Evolutionary conservation across 2,888 invertebrate genomes (phyloP), one percentile per base, ranked within the genome.

Genomic region (Thysanoteuthis rhombus): DNA sequence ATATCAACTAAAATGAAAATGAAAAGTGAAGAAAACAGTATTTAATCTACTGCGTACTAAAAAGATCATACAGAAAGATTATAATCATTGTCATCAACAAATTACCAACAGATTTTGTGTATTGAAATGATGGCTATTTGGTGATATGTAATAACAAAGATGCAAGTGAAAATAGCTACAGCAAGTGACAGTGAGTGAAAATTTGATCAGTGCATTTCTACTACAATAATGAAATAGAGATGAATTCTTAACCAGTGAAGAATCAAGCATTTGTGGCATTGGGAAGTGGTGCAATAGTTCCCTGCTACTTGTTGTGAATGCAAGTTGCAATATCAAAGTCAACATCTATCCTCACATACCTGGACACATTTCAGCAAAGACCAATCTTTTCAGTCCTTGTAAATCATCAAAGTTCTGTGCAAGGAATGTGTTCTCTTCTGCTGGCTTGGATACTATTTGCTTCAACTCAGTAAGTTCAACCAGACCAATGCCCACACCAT

Each of bases 401-500:
- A 95, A 93, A 93, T 95, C 95, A 93, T 95, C 95, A 94, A 95
- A 95, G 25, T 93, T 94, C 22, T 94, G 93, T 5, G 95, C 94
- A 92, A 94, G 89, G 92, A 95, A 95, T 22, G 94, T 94, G 94
- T 96, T 94, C 75, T 95, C 94, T 42, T 94, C 42, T 42, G 94
- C 90, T 40, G 96, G 94, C 93, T 92, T 58, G 16, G 95, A 95
- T 42, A 95, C 95, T 38, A 96, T 95, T 89, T 94, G 95, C 32
- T 95, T 93, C 8, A 96, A 91, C 92, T 96, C 96, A 40, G 94
- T 94, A 28, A 94, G 94, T 93, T 96, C 95, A 16, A 94, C 39
- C 8, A 95, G 93, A 39, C 95, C 95, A 89, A 95, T 95, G 89
- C 95, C 95, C 89, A 95, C 94, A 19, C 95, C 95, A 93, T 94